These are phyloP conservation scores for Andinoacara biseriatus DNA, from an alignment of 2,113 vertebrate genomes.

Conservation along the genomic window DNA sequence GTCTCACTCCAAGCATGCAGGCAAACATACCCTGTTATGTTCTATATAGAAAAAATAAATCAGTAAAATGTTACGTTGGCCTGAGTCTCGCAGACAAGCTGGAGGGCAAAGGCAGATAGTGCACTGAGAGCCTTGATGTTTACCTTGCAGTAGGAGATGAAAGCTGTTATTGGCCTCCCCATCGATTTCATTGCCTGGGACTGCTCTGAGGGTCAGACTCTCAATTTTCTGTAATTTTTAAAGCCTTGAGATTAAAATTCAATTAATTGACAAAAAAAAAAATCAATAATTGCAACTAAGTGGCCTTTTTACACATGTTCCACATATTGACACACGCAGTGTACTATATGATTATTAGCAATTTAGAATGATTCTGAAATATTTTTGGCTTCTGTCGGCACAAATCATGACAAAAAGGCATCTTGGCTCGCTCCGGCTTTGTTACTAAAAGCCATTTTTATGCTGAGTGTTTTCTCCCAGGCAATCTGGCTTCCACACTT, in stretches of 20 bases:
- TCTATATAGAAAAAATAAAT: slow-evolving; percentile 21
- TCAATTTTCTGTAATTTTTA: slow-evolving; percentile 4
- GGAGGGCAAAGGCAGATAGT: slow-evolving; percentile 36
- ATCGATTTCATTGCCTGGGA: neutral
- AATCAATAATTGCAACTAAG: neutral
- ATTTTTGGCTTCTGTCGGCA: neutral
- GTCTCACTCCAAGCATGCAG: neutral
- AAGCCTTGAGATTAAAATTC: slow-evolving; percentile 8
- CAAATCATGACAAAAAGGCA: neutral
- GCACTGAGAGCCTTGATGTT: slow-evolving; percentile 21
- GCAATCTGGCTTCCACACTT: slow-evolving; percentile 20
- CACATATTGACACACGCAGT: neutral
- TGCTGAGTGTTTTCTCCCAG: slow-evolving; percentile 12
- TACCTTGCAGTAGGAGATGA: slow-evolving; percentile 12
- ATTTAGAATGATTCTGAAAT: neutral
- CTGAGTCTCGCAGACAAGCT: neutral
- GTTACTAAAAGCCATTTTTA: slow-evolving; percentile 4
- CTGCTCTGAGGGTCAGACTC: neutral
- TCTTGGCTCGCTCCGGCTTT: neutral
- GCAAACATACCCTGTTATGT: neutral
- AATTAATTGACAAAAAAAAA: neutral
- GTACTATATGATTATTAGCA: neutral
- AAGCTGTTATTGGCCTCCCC: neutral
- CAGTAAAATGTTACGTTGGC: slow-evolving; percentile 25
- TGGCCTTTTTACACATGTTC: neutral